Evolutionary conservation across 2,888 invertebrate species (phyloP).

Genomic region (Diarsia dahlii): DNA sequence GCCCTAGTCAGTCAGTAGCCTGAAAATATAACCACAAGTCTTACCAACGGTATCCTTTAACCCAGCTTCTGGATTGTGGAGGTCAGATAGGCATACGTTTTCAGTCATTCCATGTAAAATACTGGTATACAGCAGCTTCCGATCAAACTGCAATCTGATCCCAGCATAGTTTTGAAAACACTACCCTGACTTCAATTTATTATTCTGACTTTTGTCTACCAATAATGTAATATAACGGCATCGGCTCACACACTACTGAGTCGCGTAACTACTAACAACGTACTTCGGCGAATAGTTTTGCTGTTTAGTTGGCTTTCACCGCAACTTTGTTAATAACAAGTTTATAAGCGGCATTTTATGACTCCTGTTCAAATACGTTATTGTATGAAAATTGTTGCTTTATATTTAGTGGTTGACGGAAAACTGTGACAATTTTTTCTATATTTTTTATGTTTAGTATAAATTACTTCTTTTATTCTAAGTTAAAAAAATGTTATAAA

Average conservation of each 20-base stretch:
- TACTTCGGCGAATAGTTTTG: slow-evolving; percentile 31
- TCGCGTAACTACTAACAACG: slow-evolving; percentile 25
- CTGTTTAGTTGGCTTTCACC: slow-evolving; percentile 28
- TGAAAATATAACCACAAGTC: neutral
- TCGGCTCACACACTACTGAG: slow-evolving; percentile 6
- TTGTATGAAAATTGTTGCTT: slow-evolving; percentile 5
- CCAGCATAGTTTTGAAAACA: neutral
- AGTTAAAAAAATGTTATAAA: too few species aligned
- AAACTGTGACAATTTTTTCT: neutral
- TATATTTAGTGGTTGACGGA: neutral
- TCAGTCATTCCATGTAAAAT: neutral
- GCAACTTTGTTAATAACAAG: slow-evolving; percentile 39
- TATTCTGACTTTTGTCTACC: slow-evolving; percentile 26
- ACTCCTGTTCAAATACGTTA: slow-evolving; percentile 1
- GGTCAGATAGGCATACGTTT: neutral
- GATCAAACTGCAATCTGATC: neutral
- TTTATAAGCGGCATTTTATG: slow-evolving; percentile 30
- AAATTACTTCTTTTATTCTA: too few species aligned
- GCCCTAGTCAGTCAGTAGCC: neutral
- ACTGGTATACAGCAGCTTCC: neutral
- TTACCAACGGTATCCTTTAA: neutral
- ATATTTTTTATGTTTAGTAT: too few species aligned
- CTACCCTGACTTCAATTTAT: slow-evolving; percentile 13
- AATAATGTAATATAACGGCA: slow-evolving; percentile 17
- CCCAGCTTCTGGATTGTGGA: neutral